A percentile compares a stretch with the other conserved stretches of the same genome.
These are phyloP conservation scores for Enteromius trimaculatus DNA, from an alignment of 2,797 vertebrate genomes.

Conservation along the genomic window DNA sequence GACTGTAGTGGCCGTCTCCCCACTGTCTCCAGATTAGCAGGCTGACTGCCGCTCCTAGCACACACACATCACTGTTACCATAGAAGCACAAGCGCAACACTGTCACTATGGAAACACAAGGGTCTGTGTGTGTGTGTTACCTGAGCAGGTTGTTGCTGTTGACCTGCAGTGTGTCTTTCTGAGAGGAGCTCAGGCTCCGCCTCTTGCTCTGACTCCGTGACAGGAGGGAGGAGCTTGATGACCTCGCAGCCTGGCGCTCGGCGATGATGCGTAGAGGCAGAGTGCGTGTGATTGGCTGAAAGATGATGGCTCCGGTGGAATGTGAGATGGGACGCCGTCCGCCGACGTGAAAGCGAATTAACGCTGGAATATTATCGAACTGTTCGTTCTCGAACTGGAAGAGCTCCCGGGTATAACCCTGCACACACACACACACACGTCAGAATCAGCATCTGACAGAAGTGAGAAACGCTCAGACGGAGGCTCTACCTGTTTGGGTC, in stretches of 20 bases:
- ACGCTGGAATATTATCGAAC: slow-evolving; percentile 84
- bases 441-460: not conserved
- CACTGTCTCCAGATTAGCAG: slow-evolving; percentile 79
- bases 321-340: slow-evolving; percentile 81
- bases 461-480: too few species aligned
- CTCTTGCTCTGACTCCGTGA: slow-evolving; percentile 66
- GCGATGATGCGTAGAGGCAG: slow-evolving; percentile 77
- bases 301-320: slow-evolving; percentile 82
- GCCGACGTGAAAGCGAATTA: slow-evolving; percentile 83
- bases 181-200: slow-evolving; percentile 75
- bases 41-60: slow-evolving; percentile 85
- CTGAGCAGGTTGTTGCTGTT: slow-evolving; percentile 63
- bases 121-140: slow-evolving; percentile 22
- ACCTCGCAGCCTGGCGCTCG: slow-evolving; percentile 65
- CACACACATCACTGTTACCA: slow-evolving; percentile 29
- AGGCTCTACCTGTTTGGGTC: slow-evolving; percentile 78
- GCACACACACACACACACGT: slow-evolving; percentile 49
- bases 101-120: too few species aligned
- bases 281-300: slow-evolving; percentile 78
- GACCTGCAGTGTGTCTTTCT: slow-evolving; percentile 62
- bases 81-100: too few species aligned
- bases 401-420: slow-evolving; percentile 82
- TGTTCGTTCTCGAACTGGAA: slow-evolving; percentile 91
- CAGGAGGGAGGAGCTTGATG: slow-evolving; percentile 38
- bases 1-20: slow-evolving; percentile 78